Base-by-base conservation (phyloP, 1,140 invertebrate species). In the Zaprionus davidi region DNA sequence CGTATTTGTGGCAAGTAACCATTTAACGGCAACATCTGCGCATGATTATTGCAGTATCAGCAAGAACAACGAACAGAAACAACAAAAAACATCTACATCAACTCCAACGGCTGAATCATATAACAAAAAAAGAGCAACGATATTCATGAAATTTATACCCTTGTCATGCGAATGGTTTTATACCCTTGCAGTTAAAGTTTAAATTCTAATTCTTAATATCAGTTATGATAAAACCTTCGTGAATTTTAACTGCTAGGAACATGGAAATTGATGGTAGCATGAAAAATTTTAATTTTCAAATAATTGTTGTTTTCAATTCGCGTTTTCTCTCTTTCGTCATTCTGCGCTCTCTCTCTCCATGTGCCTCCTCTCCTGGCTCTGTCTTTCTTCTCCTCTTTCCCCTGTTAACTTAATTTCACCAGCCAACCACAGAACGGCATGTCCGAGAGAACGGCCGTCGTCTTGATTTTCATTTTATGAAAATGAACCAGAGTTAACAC, bases 401-500 rank as follows among this genome's bases (percentile, higher is more conserved):
- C 3, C 24, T 71, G 17, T 24, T n/a, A 72, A 72, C 41, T 67
- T 76, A 22, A 44, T 70, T 71, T 76, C 53, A 31, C 28, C 53
- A n/a, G 13, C 15, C 38, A 51, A 24, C 26, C 55, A 46, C 3
- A 58, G 22, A 51, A 44, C 17, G 26, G 51, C 51, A 63, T 51
- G 62, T 36, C 34, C 59, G 64, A 55, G 31, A 26, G 9, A 41
- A 26, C 24, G 24, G 58, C 51, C 46, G 53, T 75, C 57, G 72
- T 70, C 65, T 78, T 78, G 60, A 74, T 80, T 66, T 70, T 74
- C 59, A 71, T 79, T 75, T 46, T 68, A 66, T 75, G 70, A n/a
- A n/a, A 20, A 4, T n/a, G 36, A 55, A 12, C 4, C 17, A 62
- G 13, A 28, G 24, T 20, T 44, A n/a, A 13, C 15, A n/a, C 9